Conservation (phyloP, 2,797 vertebrate genomes). For the Morus bassanus region DNA sequence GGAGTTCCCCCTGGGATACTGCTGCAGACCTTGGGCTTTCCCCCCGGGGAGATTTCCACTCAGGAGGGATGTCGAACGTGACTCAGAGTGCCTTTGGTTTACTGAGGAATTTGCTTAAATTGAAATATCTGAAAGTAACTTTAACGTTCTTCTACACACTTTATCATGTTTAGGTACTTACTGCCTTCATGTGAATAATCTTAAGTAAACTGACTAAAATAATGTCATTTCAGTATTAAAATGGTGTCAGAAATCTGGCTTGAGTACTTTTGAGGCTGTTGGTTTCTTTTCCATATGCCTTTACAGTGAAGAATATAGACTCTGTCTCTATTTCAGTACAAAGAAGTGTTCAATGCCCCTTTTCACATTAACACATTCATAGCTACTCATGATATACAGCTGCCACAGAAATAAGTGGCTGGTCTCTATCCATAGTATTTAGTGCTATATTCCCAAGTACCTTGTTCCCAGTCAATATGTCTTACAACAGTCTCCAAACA, state of each 20-base stretch:
- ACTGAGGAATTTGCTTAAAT: neutral
- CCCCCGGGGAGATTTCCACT: neutral
- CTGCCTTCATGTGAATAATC: neutral
- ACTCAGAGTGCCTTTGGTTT: neutral
- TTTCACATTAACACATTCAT: neutral
- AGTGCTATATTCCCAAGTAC: neutral
- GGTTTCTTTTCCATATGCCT: neutral
- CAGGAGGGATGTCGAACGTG: neutral
- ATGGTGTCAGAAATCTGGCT: neutral
- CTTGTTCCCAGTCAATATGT: neutral
- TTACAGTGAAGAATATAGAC: neutral
- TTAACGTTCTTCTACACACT: neutral
- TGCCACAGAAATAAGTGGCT: neutral
- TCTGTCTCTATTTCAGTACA: rapidly evolving
- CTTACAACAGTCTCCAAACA: neutral
- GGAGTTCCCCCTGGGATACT: neutral
- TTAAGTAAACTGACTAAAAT: neutral
- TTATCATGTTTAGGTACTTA: neutral
- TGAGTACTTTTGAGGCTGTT: neutral
- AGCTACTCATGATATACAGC: rapidly evolving
- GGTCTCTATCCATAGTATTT: rapidly evolving
- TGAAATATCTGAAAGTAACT: neutral
- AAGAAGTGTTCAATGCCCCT: neutral
- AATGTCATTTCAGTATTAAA: neutral
- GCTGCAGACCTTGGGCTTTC: neutral